Base-by-base conservation (phyloP, 1,140 invertebrate species). In the Druon quercuslanigerum region DNA sequence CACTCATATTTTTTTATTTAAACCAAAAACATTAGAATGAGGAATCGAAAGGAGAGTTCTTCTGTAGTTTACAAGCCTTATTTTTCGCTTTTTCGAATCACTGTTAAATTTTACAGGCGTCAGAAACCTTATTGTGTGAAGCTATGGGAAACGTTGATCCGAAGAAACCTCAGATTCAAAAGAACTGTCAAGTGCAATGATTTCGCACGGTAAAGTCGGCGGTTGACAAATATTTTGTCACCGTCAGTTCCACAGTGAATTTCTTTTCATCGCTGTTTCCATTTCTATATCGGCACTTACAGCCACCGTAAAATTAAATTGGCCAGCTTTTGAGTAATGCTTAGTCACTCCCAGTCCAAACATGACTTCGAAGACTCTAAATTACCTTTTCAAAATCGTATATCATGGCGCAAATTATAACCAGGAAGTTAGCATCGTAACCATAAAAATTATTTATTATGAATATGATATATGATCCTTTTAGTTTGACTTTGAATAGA, bases 171-270 rank as follows among this genome's bases (percentile, higher is more conserved):
- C 60, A 46, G 40, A 40, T 66, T 66, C 33, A 66, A 66, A 66
- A 20, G 33, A 66, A 66, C 14, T 66, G 60, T 66, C 60, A n/a
- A 33, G 33, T 66, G 60, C 57, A 60, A 70, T 75, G 74, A 75
- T 75, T 71, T 76, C 51, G 74, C 74, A 76, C 33, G 75, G 19
- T 33, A 14, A 50, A 72, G 33, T 75, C 72, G 75, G 46, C 57
- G 73, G 79, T 76, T 56, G 79, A 80, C 66, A 78, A 78, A 80
- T 78, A 78, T 76, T 76, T 73, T 78, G 76, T 75, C 74, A 76
- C 66, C 66, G 50, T 76, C 40, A 33, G 33, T 71, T 75, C 56
- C 66, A 71, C 50, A 11, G 51, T 60, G 50, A 17, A 11, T 75
- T 57, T 19, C 33, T 66, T 72, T 72, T 76, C 51, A 54, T 54